These are phyloP conservation scores for Dicyrtomina minuta DNA, from an alignment of 2,888 invertebrate species.

Conservation along the genomic window DNA sequence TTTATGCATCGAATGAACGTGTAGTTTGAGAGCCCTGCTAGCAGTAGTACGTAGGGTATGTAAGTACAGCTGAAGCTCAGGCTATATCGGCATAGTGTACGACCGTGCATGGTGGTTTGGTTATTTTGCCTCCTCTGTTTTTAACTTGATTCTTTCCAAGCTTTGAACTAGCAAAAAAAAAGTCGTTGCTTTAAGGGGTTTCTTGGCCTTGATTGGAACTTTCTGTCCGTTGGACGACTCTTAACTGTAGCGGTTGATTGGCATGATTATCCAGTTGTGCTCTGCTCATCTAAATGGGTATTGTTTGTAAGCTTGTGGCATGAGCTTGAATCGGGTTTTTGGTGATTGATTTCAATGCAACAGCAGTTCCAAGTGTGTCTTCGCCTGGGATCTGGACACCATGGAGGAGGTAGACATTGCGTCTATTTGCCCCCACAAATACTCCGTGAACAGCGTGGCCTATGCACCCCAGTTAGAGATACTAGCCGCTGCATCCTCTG, in stretches of 20 bases:
- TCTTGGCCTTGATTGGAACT: constrained; percentile 23
- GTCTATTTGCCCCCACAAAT: constrained; percentile 58
- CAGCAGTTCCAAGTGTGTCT: constrained; percentile 52
- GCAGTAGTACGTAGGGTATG: neutral
- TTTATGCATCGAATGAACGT: neutral
- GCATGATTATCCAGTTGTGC: constrained; percentile 18
- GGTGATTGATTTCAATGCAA: constrained; percentile 30
- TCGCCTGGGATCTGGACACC: constrained; percentile 50
- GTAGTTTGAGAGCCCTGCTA: neutral
- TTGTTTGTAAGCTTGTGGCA: constrained; percentile 27
- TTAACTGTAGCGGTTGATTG: neutral
- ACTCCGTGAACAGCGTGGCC: constrained; percentile 66
- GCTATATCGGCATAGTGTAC: too few species aligned
- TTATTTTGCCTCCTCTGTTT: too few species aligned
- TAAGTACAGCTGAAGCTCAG: neutral
- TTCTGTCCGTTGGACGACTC: constrained; percentile 18
- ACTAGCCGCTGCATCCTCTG: constrained; percentile 63
- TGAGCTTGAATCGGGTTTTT: constrained; percentile 34
- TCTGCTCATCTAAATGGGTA: constrained; percentile 25
- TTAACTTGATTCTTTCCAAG: constrained; percentile 12
- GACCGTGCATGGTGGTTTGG: too few species aligned
- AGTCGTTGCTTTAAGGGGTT: constrained; percentile 26
- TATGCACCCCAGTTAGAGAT: constrained; percentile 65
- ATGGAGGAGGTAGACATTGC: constrained; percentile 47
- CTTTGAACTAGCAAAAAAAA: constrained; percentile 20